Evolutionary conservation across 2,797 vertebrate genomes (phyloP).

Genomic region (Zenarchopterus dispar): DNA sequence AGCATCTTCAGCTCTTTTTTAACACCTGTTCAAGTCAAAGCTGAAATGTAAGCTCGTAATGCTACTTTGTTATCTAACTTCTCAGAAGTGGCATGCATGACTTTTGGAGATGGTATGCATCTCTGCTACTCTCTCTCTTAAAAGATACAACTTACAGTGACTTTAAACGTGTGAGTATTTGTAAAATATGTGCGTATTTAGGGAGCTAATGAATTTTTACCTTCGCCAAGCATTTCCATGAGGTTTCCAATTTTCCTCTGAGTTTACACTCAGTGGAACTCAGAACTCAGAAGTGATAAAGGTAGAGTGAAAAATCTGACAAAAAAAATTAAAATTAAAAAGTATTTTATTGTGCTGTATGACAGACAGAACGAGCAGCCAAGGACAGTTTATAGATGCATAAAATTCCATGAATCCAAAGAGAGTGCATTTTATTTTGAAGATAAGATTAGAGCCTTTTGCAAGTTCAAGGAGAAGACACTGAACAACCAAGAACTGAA

Average conservation of each 20-base stretch:
- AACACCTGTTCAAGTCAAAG: too few species aligned
- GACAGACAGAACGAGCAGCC: not conserved
- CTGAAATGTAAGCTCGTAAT: too few species aligned
- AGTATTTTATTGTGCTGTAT: not conserved
- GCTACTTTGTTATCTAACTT: too few species aligned
- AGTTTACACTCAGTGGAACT: too few species aligned
- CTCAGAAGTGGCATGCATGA: too few species aligned
- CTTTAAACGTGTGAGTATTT: too few species aligned
- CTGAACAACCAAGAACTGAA: slow-evolving; percentile 9
- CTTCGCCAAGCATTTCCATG: not conserved
- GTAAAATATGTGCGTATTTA: too few species aligned
- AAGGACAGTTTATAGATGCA: not conserved
- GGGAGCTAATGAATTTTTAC: not conserved
- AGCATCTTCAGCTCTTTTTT: too few species aligned
- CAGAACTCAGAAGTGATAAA: not conserved
- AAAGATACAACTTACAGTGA: too few species aligned
- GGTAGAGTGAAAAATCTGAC: not conserved
- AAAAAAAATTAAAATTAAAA: not conserved
- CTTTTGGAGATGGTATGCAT: too few species aligned
- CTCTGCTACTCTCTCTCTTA: too few species aligned
- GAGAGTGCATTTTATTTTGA: not conserved
- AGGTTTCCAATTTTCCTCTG: too few species aligned
- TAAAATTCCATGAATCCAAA: not conserved
- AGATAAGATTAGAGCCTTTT: slow-evolving; percentile 13
- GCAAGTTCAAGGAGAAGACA: not conserved